Conservation (phyloP, 2,888 invertebrate species). For the Uloborus plumipes region DNA sequence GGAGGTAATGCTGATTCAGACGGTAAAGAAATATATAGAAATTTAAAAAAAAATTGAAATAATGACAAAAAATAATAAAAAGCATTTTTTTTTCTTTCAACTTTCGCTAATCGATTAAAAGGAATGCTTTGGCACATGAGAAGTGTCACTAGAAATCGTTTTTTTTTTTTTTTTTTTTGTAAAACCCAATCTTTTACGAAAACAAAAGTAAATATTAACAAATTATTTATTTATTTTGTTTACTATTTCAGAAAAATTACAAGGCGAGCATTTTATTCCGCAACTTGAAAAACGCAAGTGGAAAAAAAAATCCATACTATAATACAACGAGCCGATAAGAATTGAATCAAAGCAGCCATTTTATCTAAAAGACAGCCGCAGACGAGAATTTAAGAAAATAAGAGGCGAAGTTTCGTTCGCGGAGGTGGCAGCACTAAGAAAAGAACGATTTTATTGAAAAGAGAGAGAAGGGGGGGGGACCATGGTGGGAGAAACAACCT, state of each 20-base stretch:
- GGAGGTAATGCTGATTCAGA: no score
- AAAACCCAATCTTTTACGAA: no score
- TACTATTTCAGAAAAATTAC: constrained; percentile 1
- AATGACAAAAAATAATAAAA: no score
- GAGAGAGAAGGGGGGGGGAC: background rate
- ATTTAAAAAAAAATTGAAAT: no score
- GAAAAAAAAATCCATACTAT: background rate
- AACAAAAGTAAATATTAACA: no score
- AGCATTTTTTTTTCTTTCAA: no score
- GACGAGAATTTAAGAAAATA: constrained; percentile 59
- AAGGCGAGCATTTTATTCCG: background rate
- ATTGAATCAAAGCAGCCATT: constrained; percentile 57
- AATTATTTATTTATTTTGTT: constrained; percentile 11
- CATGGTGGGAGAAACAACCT: constrained; percentile 45
- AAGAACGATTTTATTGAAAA: constrained; percentile 17
- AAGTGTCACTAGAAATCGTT: no score
- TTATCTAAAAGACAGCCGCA: constrained; percentile 54
- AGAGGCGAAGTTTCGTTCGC: constrained; percentile 46
- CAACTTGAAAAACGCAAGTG: background rate
- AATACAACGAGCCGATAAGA: constrained; percentile 23
- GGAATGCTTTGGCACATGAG: no score
- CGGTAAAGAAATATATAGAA: no score
- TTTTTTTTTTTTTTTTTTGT: no score
- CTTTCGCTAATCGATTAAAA: no score
- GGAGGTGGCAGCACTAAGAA: constrained; percentile 47